Percentiles rank a stretch among this genome's conserved stretches.
These are phyloP conservation scores for Pseudorhiza aurosa DNA, from an alignment of 30 jellyfish, hydroid and myxozoan genomes.

Conservation along the genomic window DNA sequence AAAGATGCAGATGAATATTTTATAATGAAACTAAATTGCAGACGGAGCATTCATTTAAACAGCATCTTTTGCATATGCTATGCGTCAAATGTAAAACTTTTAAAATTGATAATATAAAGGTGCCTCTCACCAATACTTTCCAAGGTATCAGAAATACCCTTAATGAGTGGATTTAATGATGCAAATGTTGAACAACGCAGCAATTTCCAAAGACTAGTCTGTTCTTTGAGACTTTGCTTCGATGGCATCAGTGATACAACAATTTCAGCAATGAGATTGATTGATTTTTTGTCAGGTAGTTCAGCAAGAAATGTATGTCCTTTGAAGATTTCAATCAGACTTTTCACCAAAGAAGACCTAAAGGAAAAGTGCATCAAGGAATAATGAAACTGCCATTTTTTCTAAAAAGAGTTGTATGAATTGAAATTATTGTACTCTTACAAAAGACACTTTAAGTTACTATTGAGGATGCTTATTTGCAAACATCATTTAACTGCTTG, in stretches of 20 bases:
- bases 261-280: neutral
- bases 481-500: too few relatives aligned
- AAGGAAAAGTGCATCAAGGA: neutral
- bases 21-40: too few relatives aligned
- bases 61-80: too few relatives aligned
- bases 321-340: constrained; percentile 20
- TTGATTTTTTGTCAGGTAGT: neutral
- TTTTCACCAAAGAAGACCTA: constrained; percentile 26
- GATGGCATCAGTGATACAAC: constrained; percentile 39
- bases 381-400: too few relatives aligned
- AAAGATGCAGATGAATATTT: too few relatives aligned
- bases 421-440: too few relatives aligned
- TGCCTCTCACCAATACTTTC: constrained; percentile 25
- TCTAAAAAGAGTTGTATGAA: too few relatives aligned
- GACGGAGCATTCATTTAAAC: too few relatives aligned
- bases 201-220: neutral
- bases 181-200: constrained; percentile 27
- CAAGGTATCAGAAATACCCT: constrained; percentile 17
- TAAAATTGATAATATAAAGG: too few relatives aligned
- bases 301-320: neutral
- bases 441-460: too few relatives aligned
- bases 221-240: neutral
- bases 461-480: too few relatives aligned
- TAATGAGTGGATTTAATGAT: constrained; percentile 1
- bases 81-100: too few relatives aligned